phyloP scores from a whole-genome alignment of 2,888 invertebrate species.

The Galerucella nymphaeae region DNA sequence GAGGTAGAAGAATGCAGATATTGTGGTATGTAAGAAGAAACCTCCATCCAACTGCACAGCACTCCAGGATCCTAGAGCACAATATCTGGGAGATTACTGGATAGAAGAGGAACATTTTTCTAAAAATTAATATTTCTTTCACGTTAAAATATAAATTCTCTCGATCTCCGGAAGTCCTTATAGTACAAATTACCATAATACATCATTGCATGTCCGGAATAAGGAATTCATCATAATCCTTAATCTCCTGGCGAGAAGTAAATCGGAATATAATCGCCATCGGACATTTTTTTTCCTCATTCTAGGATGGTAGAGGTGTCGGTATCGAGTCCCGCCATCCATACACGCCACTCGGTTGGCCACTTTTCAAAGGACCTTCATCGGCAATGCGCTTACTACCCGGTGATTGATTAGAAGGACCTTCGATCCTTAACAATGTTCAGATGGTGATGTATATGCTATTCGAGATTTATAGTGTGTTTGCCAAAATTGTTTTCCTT shows the following conservation, averaged over 20 bases:
- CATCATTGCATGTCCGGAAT: background rate
- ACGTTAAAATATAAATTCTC: background rate
- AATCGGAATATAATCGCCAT: conserved; percentile 40
- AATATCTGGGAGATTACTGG: too few relatives aligned
- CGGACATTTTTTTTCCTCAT: conserved; percentile 32
- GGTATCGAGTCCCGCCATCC: conserved; percentile 34
- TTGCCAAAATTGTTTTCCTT: background rate
- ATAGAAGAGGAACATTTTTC: too few relatives aligned
- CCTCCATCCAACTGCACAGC: too few relatives aligned
- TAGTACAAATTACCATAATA: conserved; percentile 2
- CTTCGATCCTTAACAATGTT: conserved; percentile 20
- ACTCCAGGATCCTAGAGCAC: too few relatives aligned
- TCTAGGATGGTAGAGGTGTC: conserved; percentile 11
- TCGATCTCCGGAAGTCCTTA: background rate
- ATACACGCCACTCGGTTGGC: conserved; percentile 59
- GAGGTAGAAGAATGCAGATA: too few relatives aligned
- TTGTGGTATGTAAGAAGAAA: too few relatives aligned
- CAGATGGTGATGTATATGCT: conserved; percentile 7
- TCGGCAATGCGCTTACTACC: conserved; percentile 41
- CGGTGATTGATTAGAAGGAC: conserved; percentile 57
- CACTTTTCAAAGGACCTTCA: conserved; percentile 58
- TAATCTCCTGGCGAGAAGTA: conserved; percentile 25
- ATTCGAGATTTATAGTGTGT: background rate
- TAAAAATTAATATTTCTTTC: too few relatives aligned
- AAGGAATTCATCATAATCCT: conserved; percentile 10